Conservation (phyloP, 2,888 invertebrate species). For the Sinotaia quadrata region DNA sequence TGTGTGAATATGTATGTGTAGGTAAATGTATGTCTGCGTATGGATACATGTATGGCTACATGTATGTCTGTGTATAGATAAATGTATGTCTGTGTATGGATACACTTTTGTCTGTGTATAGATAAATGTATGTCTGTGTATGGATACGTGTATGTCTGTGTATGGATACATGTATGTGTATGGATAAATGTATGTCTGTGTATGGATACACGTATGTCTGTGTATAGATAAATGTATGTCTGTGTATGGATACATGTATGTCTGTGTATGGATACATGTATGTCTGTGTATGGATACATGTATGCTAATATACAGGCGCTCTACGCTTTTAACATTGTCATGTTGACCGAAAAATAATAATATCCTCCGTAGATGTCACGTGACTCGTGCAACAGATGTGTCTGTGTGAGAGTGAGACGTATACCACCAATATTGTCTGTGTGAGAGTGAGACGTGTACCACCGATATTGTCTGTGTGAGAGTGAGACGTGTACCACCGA, state of each 20-base stretch:
- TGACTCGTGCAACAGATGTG: too few relatives aligned
- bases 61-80: neutral
- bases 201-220: too few relatives aligned
- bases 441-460: too few relatives aligned
- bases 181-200: too few relatives aligned
- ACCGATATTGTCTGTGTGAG: neutral
- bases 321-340: too few relatives aligned
- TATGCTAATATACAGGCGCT: neutral
- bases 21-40: neutral
- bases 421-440: too few relatives aligned
- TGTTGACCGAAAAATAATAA: too few relatives aligned
- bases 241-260: neutral
- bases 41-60: neutral
- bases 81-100: constrained; percentile 7
- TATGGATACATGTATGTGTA: neutral
- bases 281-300: neutral
- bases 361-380: too few relatives aligned
- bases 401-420: too few relatives aligned
- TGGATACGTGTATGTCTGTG: neutral
- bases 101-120: neutral
- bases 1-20: neutral
- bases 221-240: too few relatives aligned
- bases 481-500: too few relatives aligned
- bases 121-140: too few relatives aligned
- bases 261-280: neutral